phyloP scores from a whole-genome alignment of 2,113 vertebrate genomes.

The Aythya baeri region DNA sequence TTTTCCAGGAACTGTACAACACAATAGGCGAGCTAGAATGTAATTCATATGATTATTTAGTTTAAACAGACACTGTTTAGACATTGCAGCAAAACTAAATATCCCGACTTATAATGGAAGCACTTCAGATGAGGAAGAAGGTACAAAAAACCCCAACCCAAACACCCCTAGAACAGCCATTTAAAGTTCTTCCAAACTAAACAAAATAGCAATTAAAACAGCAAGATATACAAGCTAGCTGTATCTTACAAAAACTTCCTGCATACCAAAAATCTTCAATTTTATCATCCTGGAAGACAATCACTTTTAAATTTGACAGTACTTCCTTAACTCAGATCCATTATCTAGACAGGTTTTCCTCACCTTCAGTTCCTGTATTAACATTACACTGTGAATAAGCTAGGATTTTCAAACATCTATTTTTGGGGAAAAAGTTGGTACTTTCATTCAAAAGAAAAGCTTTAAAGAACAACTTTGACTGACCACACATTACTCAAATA shows the following conservation, averaged over 20 bases:
- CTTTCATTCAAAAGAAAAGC: not conserved
- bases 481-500: not conserved
- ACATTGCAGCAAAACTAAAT: not conserved
- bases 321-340: not conserved
- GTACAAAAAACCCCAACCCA: not conserved
- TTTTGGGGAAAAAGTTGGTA: not conserved
- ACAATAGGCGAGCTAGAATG: constrained; percentile 93
- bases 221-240: constrained; percentile 7
- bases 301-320: not conserved
- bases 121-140: not conserved
- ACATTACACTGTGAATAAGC: not conserved
- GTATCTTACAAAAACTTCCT: constrained; percentile 4
- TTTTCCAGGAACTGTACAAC: constrained; percentile 99
- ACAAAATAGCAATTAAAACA: constrained; percentile 47
- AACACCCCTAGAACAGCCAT: not conserved
- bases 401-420: not conserved
- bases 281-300: not conserved
- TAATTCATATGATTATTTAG: constrained; percentile 48
- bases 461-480: not conserved
- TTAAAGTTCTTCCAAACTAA: constrained; percentile 39
- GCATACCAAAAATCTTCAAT: not conserved
- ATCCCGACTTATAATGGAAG: not conserved
- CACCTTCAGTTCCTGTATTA: not conserved
- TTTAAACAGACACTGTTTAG: constrained; percentile 21
- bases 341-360: not conserved